These are phyloP conservation scores for Volucella zonaria DNA, from an alignment of 2,888 invertebrate genomes.

Conservation along the genomic window DNA sequence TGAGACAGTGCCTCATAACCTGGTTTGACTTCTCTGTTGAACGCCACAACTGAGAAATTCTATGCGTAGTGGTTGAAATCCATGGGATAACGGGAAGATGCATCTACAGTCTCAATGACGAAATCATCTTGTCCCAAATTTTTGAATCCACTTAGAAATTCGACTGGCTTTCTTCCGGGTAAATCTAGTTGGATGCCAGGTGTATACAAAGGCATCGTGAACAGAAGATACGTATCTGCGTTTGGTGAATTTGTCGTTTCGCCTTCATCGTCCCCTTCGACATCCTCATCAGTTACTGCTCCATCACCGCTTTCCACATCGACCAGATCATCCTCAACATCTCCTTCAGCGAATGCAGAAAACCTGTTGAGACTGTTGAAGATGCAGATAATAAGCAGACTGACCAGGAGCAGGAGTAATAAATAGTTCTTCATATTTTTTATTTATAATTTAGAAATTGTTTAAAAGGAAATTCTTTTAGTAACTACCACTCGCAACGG, in stretches of 20 bases:
- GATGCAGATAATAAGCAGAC: slow-evolving; percentile 89
- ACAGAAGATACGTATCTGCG: slow-evolving; percentile 95
- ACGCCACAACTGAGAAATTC: slow-evolving; percentile 96
- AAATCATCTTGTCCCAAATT: slow-evolving; percentile 97
- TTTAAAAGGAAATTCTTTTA: too few relatives aligned
- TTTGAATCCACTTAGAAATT: slow-evolving; percentile 97
- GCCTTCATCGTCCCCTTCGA: slow-evolving; percentile 84
- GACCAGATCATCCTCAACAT: slow-evolving; percentile 87
- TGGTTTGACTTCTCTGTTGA: slow-evolving; percentile 94
- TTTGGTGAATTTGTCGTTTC: slow-evolving; percentile 91
- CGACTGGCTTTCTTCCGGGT: slow-evolving; percentile 93
- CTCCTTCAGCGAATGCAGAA: slow-evolving; percentile 83
- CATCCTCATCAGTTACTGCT: slow-evolving; percentile 85
- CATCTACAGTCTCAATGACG: slow-evolving; percentile 95
- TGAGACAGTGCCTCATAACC: slow-evolving; percentile 95
- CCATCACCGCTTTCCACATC: slow-evolving; percentile 87
- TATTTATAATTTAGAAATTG: too few relatives aligned
- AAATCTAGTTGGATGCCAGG: slow-evolving; percentile 87
- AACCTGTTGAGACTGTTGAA: slow-evolving; percentile 85
- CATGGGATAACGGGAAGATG: slow-evolving; percentile 99
- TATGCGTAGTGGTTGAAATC: slow-evolving; percentile 99
- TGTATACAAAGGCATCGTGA: slow-evolving; percentile 89
- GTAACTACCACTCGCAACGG: too few relatives aligned
- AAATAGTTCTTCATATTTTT: too few relatives aligned
- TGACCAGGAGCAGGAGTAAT: too few relatives aligned